phyloP scores from a whole-genome alignment of 2,888 invertebrate species.

The Thereva nobilitata region DNA sequence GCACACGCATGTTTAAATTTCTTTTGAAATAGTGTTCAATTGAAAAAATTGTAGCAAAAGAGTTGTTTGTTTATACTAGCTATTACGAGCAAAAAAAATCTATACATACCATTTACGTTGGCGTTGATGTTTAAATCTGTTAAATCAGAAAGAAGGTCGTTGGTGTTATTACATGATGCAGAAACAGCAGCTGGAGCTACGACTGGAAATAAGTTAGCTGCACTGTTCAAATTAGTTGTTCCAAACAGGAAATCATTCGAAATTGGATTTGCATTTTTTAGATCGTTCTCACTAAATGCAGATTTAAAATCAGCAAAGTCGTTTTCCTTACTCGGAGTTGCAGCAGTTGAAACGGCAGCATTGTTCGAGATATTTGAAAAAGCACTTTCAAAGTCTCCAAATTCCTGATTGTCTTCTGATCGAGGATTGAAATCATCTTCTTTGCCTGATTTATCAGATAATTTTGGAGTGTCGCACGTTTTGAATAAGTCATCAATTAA shows the following conservation, averaged over 20 bases:
- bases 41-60: no score
- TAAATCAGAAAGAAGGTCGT: conserved; percentile 61
- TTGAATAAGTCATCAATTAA: conserved; percentile 64
- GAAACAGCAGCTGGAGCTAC: no score
- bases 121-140: conserved; percentile 57
- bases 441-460: conserved; percentile 57
- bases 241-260: conserved; percentile 37
- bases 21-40: no score
- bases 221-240: conserved; percentile 38
- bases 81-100: neutral
- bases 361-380: conserved; percentile 60
- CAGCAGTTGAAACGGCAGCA: conserved; percentile 32
- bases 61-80: neutral
- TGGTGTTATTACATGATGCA: neutral
- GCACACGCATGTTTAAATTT: no score
- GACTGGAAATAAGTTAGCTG: no score
- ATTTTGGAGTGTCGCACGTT: conserved; percentile 63
- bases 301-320: conserved; percentile 83
- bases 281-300: conserved; percentile 63
- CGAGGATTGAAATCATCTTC: conserved; percentile 58
- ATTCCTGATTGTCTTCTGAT: conserved; percentile 63
- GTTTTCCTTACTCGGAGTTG: conserved; percentile 44
- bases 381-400: conserved; percentile 78
- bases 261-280: neutral
- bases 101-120: neutral